A percentile compares a stretch with the other conserved stretches of the same genome.
Evolutionary conservation across 2,888 invertebrate species (phyloP).

Genomic region (Zelleria hepariella): DNA sequence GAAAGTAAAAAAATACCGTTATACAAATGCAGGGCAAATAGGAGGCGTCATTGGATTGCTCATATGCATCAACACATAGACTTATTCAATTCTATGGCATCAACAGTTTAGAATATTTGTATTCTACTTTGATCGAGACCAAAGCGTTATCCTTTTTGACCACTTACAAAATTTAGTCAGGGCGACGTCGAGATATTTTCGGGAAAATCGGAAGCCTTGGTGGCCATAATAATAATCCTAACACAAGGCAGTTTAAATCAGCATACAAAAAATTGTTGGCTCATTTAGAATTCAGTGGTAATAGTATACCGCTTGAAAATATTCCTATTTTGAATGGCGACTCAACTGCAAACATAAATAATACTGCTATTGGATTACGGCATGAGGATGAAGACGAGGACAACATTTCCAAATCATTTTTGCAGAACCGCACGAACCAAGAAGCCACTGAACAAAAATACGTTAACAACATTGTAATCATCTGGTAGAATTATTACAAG

Average conservation of each 20-base stretch:
- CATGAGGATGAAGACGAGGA: constrained; percentile 1
- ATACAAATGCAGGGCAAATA: background rate
- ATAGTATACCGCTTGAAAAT: constrained; percentile 12
- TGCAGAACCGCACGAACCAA: background rate
- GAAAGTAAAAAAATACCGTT: background rate
- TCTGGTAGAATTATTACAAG: background rate
- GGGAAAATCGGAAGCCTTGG: constrained; percentile 12
- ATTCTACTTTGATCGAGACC: constrained; percentile 9
- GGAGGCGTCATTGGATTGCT: constrained; percentile 14
- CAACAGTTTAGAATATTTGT: constrained; percentile 11
- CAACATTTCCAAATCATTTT: background rate
- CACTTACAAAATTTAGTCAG: constrained; percentile 14
- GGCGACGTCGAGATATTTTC: constrained; percentile 15
- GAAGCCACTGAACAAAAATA: background rate
- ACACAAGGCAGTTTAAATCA: constrained; percentile 5
- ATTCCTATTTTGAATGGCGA: constrained; percentile 12
- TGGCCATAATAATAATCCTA: constrained; percentile 11
- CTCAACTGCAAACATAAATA: constrained; percentile 13
- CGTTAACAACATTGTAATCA: background rate
- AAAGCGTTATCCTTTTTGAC: constrained; percentile 9
- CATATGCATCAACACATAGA: constrained; percentile 15
- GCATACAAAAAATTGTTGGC: constrained; percentile 4
- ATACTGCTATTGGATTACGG: constrained; percentile 4
- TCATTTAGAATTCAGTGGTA: background rate
- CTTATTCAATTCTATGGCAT: no score